Base-by-base conservation (phyloP, 2,888 invertebrate genomes). In the Cremastinae sp. region DNA sequence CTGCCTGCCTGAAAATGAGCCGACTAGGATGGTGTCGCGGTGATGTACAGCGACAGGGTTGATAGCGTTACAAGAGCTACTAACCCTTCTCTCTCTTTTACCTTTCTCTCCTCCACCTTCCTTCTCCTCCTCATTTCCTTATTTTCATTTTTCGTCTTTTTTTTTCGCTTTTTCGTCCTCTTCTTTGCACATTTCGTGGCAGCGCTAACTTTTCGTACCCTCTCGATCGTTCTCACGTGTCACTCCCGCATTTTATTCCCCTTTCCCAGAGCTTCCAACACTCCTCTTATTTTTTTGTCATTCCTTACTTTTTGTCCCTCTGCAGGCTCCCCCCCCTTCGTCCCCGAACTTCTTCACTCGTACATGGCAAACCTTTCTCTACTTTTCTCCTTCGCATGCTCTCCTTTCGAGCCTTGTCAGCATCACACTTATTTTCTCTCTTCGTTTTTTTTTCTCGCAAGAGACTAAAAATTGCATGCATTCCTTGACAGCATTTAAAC, bases 51-150 rank as follows among this genome's bases (percentile, higher is more conserved):
- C 88, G 89, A 89, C 89, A 89, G 89, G 84, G 84, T 87, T 88
- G 89, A 89, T 89, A 89, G 88, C 87, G 89, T 88, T 88, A 88
- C 89, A 89, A 89, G 86, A 85, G 89, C 89, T 89, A 89, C 89
- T 88, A 89, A 87, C 86, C 81, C 78, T 71, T 78, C 77, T 72
- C 77, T 81, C 78, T 81, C 74, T 78, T 75, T 79, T 79, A 64
- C 74, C 22, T 53, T 62, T 18, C 51, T 62, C 56, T 58, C 65
- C 64, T 38, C 34, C 47, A 59, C 71, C 68, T 56, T 38, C 36
- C 53, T 62, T 47, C 14, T 64, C 70, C 62, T 49, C 82, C 82
- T 76, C 79, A 75, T 78, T 75, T 49, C 7, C 45, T 12, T 20
- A 22, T 22, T 47, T 51, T 51, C 45, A 28, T 28, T 28, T 28